phyloP scores from a whole-genome alignment of 2,113 vertebrate species.

The Myotis yumanensis region DNA sequence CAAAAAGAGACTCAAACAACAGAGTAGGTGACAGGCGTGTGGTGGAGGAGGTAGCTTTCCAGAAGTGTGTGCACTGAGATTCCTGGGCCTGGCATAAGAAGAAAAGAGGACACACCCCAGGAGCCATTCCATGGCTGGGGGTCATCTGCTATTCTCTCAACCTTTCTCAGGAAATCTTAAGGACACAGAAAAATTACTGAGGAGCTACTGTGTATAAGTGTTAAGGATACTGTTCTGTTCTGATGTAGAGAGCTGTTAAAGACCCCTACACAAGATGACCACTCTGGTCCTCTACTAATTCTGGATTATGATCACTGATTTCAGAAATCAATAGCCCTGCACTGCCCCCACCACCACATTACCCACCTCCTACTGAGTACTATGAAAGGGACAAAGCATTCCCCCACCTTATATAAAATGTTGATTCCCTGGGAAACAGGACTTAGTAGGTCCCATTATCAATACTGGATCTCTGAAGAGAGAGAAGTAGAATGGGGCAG shows the following conservation, averaged over 20 bases:
- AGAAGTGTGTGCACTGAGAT: background rate
- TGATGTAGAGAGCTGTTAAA: background rate
- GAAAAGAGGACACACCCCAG: background rate
- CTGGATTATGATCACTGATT: background rate
- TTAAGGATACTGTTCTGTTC: background rate
- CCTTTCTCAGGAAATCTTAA: background rate
- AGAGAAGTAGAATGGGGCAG: background rate
- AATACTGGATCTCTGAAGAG: background rate
- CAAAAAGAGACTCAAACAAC: background rate
- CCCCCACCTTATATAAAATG: background rate
- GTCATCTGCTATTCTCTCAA: background rate
- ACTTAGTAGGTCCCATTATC: background rate
- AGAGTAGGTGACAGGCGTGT: background rate
- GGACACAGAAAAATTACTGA: background rate
- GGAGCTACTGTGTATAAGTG: background rate
- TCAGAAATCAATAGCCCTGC: background rate
- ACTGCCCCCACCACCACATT: background rate
- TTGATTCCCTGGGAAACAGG: background rate
- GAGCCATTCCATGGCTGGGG: background rate
- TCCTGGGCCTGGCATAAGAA: background rate
- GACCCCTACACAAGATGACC: background rate
- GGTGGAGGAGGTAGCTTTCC: background rate
- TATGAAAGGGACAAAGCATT: background rate
- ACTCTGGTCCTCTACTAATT: background rate
- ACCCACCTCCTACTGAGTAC: background rate